These are phyloP conservation scores for Parotia lawesii DNA, from an alignment of 2,113 vertebrate genomes.

Conservation along the genomic window DNA sequence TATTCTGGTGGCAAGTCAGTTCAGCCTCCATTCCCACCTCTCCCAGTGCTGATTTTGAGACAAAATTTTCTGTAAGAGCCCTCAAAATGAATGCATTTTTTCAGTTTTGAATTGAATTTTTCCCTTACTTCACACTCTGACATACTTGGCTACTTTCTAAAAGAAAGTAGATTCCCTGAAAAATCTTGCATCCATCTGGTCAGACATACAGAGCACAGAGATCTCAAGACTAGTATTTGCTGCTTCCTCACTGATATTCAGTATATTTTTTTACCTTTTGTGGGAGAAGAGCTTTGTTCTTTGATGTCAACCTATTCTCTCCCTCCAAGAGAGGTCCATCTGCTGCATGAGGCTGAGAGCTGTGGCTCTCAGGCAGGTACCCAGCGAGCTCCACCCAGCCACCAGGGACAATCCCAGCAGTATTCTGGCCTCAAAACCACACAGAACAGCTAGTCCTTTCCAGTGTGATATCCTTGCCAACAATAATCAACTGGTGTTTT, in stretches of 20 bases:
- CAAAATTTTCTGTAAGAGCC: not conserved
- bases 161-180: not conserved
- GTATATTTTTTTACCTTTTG: rapidly evolving
- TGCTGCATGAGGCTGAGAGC: not conserved
- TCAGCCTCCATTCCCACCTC: not conserved
- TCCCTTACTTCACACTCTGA: not conserved
- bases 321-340: not conserved
- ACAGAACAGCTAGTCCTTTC: conserved; percentile 45
- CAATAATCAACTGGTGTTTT: conserved; percentile 39
- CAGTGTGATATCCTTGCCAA: conserved; percentile 29
- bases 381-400: not conserved
- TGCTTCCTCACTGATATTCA: not conserved
- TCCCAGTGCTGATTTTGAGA: not conserved
- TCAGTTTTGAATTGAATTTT: not conserved
- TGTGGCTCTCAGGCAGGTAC: not conserved
- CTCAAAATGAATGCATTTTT: not conserved
- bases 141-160: not conserved
- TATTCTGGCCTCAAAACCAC: not conserved
- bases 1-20: not conserved
- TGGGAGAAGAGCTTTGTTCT: not conserved
- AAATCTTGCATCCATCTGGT: not conserved
- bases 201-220: not conserved
- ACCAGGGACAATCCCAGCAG: not conserved
- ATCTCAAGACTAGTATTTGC: not conserved
- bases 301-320: not conserved